Evolutionary conservation across 2,113 vertebrate genomes (phyloP).

Genomic region (Puffinus mauretanicus): DNA sequence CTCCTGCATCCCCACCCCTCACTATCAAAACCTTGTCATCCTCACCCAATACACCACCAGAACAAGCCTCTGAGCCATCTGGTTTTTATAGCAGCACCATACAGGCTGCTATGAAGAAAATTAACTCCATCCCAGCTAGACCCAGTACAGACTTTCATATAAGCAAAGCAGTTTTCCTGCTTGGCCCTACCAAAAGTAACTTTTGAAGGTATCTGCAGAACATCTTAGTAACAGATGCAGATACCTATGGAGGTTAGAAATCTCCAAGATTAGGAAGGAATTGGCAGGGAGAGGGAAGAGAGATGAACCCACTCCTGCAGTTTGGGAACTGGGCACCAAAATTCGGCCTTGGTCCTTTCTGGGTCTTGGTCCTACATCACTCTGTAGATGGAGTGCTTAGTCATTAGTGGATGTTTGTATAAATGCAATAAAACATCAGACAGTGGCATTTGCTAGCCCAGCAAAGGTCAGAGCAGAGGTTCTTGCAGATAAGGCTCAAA

Average conservation of each 20-base stretch:
- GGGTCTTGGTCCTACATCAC: not conserved
- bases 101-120: not conserved
- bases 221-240: not conserved
- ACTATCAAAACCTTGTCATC: not conserved
- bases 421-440: not conserved
- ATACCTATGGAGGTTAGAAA: not conserved
- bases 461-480: not conserved
- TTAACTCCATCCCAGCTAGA: not conserved
- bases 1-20: not conserved
- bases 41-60: not conserved
- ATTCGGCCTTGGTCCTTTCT: not conserved
- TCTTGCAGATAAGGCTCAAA: not conserved
- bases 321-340: not conserved
- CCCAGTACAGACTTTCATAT: not conserved
- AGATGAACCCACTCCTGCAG: not conserved
- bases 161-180: not conserved
- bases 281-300: not conserved
- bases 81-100: not conserved
- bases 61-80: not conserved
- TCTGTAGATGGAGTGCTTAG: not conserved
- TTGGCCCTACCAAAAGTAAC: not conserved
- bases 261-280: not conserved
- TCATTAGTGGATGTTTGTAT: not conserved
- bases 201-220: not conserved
- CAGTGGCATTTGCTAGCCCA: not conserved